phyloP scores from a whole-genome alignment of 2,888 invertebrate genomes.

The Tanytarsus gracilentus region DNA sequence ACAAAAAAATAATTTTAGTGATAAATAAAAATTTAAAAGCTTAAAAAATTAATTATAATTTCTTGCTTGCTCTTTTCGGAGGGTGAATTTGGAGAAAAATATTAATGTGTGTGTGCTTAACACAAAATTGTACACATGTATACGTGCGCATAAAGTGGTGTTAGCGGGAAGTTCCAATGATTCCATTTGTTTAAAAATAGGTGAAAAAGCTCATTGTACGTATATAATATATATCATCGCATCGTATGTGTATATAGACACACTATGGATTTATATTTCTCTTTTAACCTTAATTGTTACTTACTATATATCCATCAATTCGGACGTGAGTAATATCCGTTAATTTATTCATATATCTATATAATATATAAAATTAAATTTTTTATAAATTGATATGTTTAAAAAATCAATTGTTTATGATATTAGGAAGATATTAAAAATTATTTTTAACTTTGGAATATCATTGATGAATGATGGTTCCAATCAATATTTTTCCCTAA shows the following conservation, averaged over 20 bases:
- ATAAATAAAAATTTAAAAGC: neutral
- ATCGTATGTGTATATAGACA: neutral
- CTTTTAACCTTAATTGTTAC: neutral
- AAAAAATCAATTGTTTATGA: too few relatives aligned
- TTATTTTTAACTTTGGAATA: too few relatives aligned
- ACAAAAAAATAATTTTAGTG: neutral
- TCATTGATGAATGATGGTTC: too few relatives aligned
- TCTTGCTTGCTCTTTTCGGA: neutral
- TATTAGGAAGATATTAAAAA: too few relatives aligned
- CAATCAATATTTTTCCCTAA: too few relatives aligned
- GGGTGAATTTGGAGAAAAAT: conserved; percentile 23
- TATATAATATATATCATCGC: neutral
- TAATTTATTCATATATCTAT: too few relatives aligned
- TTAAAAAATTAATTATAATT: neutral
- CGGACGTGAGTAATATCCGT: conserved; percentile 20
- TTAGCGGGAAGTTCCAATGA: conserved; percentile 25
- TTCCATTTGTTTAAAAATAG: conserved; percentile 25
- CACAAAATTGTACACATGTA: conserved; percentile 9
- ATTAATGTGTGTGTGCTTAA: too few relatives aligned
- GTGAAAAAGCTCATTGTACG: conserved; percentile 16
- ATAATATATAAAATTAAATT: too few relatives aligned
- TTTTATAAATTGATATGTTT: too few relatives aligned
- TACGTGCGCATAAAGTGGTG: conserved; percentile 12
- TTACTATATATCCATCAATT: neutral
- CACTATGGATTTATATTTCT: neutral